Base-by-base conservation (phyloP, 2,113 vertebrate genomes). In the Macquaria australasica region DNA sequence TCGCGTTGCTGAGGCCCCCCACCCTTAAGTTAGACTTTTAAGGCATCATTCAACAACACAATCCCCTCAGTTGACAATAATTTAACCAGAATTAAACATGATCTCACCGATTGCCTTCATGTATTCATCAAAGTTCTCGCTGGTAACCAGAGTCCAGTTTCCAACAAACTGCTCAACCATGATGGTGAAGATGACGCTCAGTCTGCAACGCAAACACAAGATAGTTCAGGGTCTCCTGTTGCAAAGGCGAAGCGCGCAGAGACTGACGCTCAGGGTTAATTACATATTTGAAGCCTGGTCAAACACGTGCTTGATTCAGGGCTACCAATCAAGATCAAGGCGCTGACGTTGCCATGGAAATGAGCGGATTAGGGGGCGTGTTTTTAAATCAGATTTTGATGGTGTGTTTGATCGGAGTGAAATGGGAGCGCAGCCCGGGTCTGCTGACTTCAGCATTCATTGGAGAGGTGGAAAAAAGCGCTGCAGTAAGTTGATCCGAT, bases 21-120 rank as follows among this genome's bases (percentile, higher is more conserved):
- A 12, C 3, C 16, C 3, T 31, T 15, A 50, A 31, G 50, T n/a
- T 14, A 31, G 18, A 15, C 51, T 11, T 34, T 12, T 3, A 50
- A 48, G 9, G n/a, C 25, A 34, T 48, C 18, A 31, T 21, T 60
- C 18, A 45, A 20, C 39, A 5, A 10, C 10, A 34, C 0, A 14
- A 14, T 48, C 12, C 45, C 45, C 20, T 34, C 68, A 7, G 6
- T 28, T 48, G 5, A 59, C 31, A 43, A n/a, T 20, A 34, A 11
- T 59, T 25, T 34, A 3, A 20, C 0, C 7, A 9, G 1, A 48
- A 56, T 12, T 0, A 51, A 39, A 31, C 50, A 9, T 23, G 1
- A 55, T 77, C 95, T 96, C 85, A 98, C 97, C 97, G 43, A 97
- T 55, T 77, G 95, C 96, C 89, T 97, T 97, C 97, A 98, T 97